Evolutionary conservation across 2,797 vertebrate genomes (phyloP).

Genomic region (Danionella dracula): DNA sequence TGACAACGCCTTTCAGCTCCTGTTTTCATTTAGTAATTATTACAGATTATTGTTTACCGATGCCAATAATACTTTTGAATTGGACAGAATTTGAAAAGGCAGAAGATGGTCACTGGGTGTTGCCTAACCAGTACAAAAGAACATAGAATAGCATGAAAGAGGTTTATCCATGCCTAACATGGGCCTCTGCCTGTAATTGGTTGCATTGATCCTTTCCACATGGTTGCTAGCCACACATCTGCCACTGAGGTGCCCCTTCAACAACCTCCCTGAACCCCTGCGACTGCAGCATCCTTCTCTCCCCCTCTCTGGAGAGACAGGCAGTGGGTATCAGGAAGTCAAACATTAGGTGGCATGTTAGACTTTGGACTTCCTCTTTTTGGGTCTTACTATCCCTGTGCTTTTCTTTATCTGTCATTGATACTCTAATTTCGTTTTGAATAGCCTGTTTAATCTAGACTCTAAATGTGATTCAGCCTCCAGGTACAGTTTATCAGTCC

Average conservation of each 20-base stretch:
- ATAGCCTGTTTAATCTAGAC: slow-evolving; percentile 5
- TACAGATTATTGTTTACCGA: slow-evolving; percentile 34
- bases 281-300: not conserved
- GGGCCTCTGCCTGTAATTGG: slow-evolving; percentile 39
- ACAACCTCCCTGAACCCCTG: not conserved
- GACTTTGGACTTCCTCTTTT: slow-evolving; percentile 28
- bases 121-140: not conserved
- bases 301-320: slow-evolving; percentile 24
- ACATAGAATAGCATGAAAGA: slow-evolving; percentile 2
- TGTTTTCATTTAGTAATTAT: slow-evolving; percentile 38
- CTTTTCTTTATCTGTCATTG: not conserved
- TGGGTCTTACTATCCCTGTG: not conserved
- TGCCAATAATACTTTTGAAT: slow-evolving; percentile 22
- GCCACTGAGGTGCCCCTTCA: slow-evolving; percentile 26
- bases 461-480: not conserved
- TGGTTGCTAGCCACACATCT: slow-evolving; percentile 43
- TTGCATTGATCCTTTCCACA: slow-evolving; percentile 51
- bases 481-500: slow-evolving; percentile 5
- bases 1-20: slow-evolving; percentile 9
- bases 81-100: not conserved
- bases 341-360: slow-evolving; percentile 29
- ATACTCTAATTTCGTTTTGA: slow-evolving; percentile 1
- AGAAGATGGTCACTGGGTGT: not conserved
- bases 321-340: slow-evolving; percentile 39
- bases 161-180: slow-evolving; percentile 3